Conservation (phyloP, 53 echinoderm and acorn worm genomes). For the Antedon mediterranea region DNA sequence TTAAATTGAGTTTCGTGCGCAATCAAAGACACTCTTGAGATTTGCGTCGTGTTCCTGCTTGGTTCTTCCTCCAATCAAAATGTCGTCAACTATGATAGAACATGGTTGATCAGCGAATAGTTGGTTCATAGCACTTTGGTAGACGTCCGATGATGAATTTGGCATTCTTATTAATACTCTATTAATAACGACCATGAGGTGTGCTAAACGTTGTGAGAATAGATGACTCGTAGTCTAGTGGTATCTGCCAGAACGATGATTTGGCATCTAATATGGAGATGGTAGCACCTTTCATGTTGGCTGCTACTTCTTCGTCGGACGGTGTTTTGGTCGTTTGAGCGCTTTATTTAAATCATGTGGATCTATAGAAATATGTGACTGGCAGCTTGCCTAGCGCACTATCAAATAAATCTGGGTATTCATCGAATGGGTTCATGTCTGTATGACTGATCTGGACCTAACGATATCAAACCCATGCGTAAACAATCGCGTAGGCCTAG, state of each 20-base stretch:
- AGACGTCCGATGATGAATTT: too few relatives aligned
- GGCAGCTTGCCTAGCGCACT: constrained; percentile 5
- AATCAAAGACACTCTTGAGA: not conserved
- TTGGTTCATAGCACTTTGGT: too few relatives aligned
- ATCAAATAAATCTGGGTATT: constrained; percentile 10
- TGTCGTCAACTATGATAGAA: too few relatives aligned
- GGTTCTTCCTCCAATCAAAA: too few relatives aligned
- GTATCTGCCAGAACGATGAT: constrained; percentile 29
- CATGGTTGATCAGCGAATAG: too few relatives aligned
- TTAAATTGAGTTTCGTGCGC: constrained; percentile 12
- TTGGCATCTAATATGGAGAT: constrained; percentile 14
- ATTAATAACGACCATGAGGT: constrained; percentile 13
- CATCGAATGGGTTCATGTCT: too few relatives aligned
- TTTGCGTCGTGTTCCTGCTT: too few relatives aligned
- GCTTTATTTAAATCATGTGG: constrained; percentile 21
- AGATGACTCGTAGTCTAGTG: constrained; percentile 26
- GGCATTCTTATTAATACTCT: constrained; percentile 30
- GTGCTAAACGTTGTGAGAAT: constrained; percentile 21
- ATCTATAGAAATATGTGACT: constrained; percentile 29
- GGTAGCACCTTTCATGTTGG: constrained; percentile 19
- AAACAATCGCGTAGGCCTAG: too few relatives aligned
- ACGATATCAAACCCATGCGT: too few relatives aligned
- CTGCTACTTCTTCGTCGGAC: constrained; percentile 31
- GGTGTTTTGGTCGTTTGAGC: constrained; percentile 18
- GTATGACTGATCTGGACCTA: too few relatives aligned